Evolutionary conservation across 92 coral and sea anemone species (phyloP), one percentile per base, ranked within the genome.

Genomic region (Phenganax marumi): DNA sequence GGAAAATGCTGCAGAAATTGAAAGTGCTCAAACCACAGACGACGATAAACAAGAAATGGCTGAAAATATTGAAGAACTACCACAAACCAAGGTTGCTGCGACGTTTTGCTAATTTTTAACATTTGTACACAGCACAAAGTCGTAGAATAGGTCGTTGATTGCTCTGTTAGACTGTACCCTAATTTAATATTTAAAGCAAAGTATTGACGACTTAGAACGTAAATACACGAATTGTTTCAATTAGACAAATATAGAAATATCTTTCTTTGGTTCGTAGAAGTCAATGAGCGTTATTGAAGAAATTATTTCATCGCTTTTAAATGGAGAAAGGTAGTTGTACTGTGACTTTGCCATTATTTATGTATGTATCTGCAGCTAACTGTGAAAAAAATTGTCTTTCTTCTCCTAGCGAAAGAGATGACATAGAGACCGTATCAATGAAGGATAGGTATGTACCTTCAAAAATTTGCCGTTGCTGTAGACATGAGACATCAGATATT

Each of bases 1-100:
- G 13, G 85, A 76, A 86, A 76, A 55, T 49, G 14, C 48, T 11
- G n/a, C 74, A 24, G 68, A 86, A 70, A 49, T 53, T 52, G 69
- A 88, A 46, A 62, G 57, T n/a, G 65, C 51, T 26, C 26, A 12
- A 22, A 61, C 81, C 17, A 23, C 56, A 3, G 61, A 60, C 16
- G 60, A 75, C 12, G 21, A 79, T 75, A 48, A 22, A 53, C 52
- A 53, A 6, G 52, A 76, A n/a, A 18, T 10, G 18, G n/a, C 46
- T 43, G 71, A 63, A 51, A 24, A 78, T 16, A 63, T 60, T 0
- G 58, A 61, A 50, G 57, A 78, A 47, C 24, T 58, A 50, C 12
- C 47, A 17, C 26, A 33, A 11, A 47, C 48, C 22, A 62, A 78
- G 83, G 83, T 78, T 56, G 14, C 48, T 77, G 55, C 50, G 14